phyloP scores from a whole-genome alignment of 1,140 invertebrate species.

The Bradynema listronoti region DNA sequence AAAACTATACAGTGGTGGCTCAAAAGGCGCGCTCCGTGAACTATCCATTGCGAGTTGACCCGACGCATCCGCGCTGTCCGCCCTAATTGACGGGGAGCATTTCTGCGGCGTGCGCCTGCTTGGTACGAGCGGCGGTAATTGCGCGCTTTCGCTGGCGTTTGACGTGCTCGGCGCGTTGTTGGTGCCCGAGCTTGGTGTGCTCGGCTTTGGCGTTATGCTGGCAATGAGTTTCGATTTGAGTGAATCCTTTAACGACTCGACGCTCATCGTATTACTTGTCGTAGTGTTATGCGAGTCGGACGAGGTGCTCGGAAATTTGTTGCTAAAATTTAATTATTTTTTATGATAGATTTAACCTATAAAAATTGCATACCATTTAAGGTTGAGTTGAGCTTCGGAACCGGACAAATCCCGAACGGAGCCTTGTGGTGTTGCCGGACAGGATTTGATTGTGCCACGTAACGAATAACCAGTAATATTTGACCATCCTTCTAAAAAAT shows the following conservation, averaged over 20 bases:
- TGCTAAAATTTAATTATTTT: not conserved
- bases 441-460: conserved; percentile 41
- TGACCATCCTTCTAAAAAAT: conserved; percentile 44
- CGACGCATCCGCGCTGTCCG: not conserved
- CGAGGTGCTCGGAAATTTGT: not conserved
- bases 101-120: too few species aligned
- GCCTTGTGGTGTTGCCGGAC: conserved; percentile 54
- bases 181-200: too few species aligned
- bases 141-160: too few species aligned
- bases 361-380: conserved; percentile 9
- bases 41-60: not conserved
- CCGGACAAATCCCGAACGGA: conserved; percentile 50
- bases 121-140: too few species aligned
- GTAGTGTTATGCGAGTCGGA: not conserved
- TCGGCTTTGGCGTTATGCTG: not conserved
- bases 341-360: conserved; percentile 3
- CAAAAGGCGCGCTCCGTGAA: not conserved
- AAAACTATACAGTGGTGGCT: not conserved
- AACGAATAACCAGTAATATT: conserved; percentile 28
- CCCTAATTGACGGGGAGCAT: not conserved
- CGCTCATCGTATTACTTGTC: not conserved
- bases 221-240: not conserved
- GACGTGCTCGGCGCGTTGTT: too few species aligned
- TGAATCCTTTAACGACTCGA: not conserved
- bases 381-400: conserved; percentile 24